phyloP scores from a whole-genome alignment of 2,113 vertebrate species.

The Plestiodon gilberti region DNA sequence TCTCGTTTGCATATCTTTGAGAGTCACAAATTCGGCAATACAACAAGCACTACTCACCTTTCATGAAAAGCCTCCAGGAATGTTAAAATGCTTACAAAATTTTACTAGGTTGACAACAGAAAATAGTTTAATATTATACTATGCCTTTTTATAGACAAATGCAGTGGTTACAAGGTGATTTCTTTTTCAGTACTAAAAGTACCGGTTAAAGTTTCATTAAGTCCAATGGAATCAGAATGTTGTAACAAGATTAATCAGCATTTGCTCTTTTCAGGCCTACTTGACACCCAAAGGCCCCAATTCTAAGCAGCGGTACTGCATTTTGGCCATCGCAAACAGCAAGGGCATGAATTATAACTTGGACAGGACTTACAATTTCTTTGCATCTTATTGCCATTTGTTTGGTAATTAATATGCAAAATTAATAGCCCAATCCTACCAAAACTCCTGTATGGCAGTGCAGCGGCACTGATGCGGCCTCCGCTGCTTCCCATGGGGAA shows the following conservation, averaged over 20 bases:
- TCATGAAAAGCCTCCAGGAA: not conserved
- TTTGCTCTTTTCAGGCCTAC: too few relatives aligned
- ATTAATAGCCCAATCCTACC: too few relatives aligned
- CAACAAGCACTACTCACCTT: conserved; percentile 6
- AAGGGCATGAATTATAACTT: not conserved
- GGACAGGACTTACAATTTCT: not conserved
- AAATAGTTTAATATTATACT: conserved; percentile 4
- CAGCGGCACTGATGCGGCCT: too few relatives aligned
- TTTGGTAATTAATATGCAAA: not conserved
- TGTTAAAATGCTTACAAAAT: conserved; percentile 21
- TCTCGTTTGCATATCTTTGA: conserved; percentile 60
- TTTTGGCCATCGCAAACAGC: too few relatives aligned
- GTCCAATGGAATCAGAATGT: not conserved
- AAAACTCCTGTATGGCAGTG: too few relatives aligned
- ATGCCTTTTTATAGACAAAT: not conserved
- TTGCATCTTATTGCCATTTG: not conserved
- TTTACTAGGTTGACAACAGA: conserved; percentile 30
- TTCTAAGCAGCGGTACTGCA: too few relatives aligned
- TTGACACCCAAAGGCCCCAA: too few relatives aligned
- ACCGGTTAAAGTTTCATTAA: not conserved
- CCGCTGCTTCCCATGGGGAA: too few relatives aligned
- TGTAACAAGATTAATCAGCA: too few relatives aligned
- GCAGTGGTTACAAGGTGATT: not conserved
- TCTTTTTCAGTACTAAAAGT: not conserved
- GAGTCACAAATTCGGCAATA: conserved; percentile 63